phyloP scores from a whole-genome alignment of 2,888 invertebrate genomes.

The Chromoteleia sp. region DNA sequence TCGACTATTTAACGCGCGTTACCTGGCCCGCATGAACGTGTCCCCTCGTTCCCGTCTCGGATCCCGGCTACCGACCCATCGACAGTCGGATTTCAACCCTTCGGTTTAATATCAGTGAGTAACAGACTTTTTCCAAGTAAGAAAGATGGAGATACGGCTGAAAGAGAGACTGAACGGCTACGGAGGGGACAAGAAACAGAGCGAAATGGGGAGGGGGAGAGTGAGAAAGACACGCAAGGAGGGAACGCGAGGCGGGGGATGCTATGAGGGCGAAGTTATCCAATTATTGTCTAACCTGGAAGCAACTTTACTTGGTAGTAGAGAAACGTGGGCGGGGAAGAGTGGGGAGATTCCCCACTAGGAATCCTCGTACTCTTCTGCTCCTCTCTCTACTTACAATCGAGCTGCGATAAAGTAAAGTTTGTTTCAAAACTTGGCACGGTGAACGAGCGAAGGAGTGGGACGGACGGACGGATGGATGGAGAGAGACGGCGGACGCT shows the following conservation, averaged over 20 bases:
- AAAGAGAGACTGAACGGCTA: neutral
- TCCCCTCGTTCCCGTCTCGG: neutral
- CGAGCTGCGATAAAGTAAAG: conserved; percentile 82
- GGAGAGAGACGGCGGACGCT: conserved; percentile 37
- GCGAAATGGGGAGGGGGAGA: conserved; percentile 7
- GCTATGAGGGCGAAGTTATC: conserved; percentile 83
- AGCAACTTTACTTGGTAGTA: conserved; percentile 81
- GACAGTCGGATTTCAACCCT: conserved; percentile 73
- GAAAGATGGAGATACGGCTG: conserved; percentile 21
- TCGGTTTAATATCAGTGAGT: conserved; percentile 79
- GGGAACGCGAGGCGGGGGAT: conserved; percentile 73
- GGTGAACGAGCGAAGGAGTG: conserved; percentile 60
- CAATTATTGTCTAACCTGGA: conserved; percentile 85
- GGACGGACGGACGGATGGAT: conserved; percentile 40
- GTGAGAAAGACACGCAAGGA: conserved; percentile 12
- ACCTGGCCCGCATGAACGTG: neutral
- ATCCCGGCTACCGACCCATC: conserved; percentile 10
- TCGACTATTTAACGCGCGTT: conserved; percentile 10
- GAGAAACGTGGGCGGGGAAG: conserved; percentile 73
- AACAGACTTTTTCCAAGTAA: conserved; percentile 79
- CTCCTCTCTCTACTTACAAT: conserved; percentile 72
- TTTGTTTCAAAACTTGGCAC: conserved; percentile 81
- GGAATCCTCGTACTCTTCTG: conserved; percentile 60
- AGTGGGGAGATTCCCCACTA: conserved; percentile 70
- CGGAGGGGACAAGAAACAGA: conserved; percentile 11